Evolutionary conservation across 2,113 vertebrate genomes (phyloP).

Genomic region (Montifringilla adamsi): DNA sequence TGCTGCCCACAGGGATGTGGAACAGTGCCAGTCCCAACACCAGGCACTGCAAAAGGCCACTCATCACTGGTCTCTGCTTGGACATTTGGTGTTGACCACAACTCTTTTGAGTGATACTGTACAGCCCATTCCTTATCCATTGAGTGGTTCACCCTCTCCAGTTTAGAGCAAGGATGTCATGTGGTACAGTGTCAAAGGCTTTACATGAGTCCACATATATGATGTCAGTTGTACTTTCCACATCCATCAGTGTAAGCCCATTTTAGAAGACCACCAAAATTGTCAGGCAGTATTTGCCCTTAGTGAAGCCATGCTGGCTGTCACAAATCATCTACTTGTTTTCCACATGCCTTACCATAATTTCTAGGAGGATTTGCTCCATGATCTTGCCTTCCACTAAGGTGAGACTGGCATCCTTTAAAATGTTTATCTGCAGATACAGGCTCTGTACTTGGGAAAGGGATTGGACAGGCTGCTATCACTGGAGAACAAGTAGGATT

Average conservation of each 20-base stretch:
- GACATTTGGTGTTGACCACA: too few relatives aligned
- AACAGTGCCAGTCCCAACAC: not conserved
- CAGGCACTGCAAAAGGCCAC: fast-evolving
- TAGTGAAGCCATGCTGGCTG: not conserved
- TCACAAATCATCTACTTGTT: not conserved
- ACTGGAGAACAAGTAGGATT: not conserved
- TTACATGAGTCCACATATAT: fast-evolving
- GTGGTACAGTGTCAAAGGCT: not conserved
- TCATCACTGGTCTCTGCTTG: not conserved
- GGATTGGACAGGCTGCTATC: not conserved
- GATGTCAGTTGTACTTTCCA: not conserved
- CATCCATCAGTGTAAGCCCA: too few relatives aligned
- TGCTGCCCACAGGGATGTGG: not conserved
- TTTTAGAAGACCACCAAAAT: not conserved
- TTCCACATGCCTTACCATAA: not conserved
- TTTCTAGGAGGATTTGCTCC: not conserved
- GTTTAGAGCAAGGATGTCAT: not conserved
- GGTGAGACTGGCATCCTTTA: not conserved
- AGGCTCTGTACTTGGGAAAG: not conserved
- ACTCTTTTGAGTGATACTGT: not conserved
- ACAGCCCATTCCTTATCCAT: not conserved
- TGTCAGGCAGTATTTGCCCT: not conserved
- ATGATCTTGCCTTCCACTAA: not conserved
- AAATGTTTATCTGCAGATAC: not conserved
- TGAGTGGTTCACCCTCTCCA: not conserved